Evolutionary conservation across 2,113 vertebrate species (phyloP), one percentile per base, ranked within the genome.

Genomic region (Perognathus longimembris): DNA sequence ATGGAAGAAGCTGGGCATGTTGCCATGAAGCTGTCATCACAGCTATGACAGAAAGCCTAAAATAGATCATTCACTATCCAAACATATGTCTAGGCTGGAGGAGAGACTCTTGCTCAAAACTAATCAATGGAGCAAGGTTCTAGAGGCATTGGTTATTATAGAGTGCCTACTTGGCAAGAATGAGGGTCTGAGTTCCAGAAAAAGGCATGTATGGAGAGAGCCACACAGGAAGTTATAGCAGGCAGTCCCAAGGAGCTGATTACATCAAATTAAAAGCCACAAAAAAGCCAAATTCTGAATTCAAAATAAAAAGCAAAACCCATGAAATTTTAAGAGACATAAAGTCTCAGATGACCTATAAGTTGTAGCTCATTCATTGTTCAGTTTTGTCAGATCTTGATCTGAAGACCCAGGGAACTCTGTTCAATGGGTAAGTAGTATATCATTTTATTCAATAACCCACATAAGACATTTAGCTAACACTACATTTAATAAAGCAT

Each of bases 341-440:
- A 9, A 42, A 63, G 14, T 76, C 20, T 92, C 22, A 84, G 21
- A 66, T 57, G 42, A 67, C n/a, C 45, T 5, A n/a, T 28, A 26
- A 59, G 22, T 10, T 40, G 42, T 12, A 17, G 12, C 1, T 24
- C 11, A 50, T 18, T 54, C 15, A 7, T 45, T 76, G 69, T 91
- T 61, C 15, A 36, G 30, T 30, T 20, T 91, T 85, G 6, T 42
- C 28, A 84, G 69, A 80, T 63, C 77, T 85, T 38, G 77, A 73
- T 32, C 4, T 86, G 8, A 83, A 61, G 18, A 40, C n/a, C 67
- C 77, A 11, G 78, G 34, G 17, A 77, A 69, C 61, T 63, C 34
- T 95, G 22, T 91, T 88, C 70, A 42, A 91, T 5, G 17, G 38
- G 38, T 42, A 95, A 71, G 9, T 81, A 89, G 85, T 69, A 54